phyloP scores from a whole-genome alignment of 1,140 invertebrate genomes.

The Sitobion miscanthi region DNA sequence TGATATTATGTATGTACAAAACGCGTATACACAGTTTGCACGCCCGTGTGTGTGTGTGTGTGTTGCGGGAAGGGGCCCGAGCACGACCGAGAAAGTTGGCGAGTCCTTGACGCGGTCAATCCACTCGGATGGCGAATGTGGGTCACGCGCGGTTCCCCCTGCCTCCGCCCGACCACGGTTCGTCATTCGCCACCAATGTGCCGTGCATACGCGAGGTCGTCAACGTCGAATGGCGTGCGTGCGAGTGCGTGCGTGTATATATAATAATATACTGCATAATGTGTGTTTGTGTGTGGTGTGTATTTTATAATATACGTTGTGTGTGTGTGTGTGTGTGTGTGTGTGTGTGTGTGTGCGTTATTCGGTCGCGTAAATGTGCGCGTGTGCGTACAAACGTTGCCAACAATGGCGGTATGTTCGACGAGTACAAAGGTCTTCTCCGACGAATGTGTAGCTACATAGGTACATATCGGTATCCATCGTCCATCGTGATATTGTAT shows the following conservation, averaged over 20 bases:
- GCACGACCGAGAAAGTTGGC: slow-evolving; percentile 56
- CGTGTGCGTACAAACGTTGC: neutral
- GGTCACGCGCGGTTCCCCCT: slow-evolving; percentile 48
- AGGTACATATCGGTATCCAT: neutral
- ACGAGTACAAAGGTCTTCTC: slow-evolving; percentile 18
- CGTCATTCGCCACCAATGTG: slow-evolving; percentile 37
- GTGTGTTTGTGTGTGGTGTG: neutral
- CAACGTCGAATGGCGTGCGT: neutral
- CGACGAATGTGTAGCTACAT: neutral
- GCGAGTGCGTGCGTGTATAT: neutral
- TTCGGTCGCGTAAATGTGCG: slow-evolving; percentile 10
- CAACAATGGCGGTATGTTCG: slow-evolving; percentile 22
- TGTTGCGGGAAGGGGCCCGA: slow-evolving; percentile 43
- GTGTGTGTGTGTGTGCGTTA: neutral
- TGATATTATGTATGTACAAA: slow-evolving; percentile 34
- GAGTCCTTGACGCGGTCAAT: slow-evolving; percentile 57
- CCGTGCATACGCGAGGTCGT: slow-evolving; percentile 49
- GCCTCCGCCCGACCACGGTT: neutral
- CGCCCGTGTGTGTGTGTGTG: neutral
- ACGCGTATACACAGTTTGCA: neutral
- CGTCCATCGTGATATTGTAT: too few species aligned
- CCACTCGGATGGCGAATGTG: slow-evolving; percentile 56
- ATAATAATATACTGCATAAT: neutral
- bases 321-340: neutral
- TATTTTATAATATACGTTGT: neutral